Percentiles rank a stretch among this genome's conserved stretches.
These are phyloP conservation scores for Melinopterus prodromus DNA, from an alignment of 2,888 invertebrate genomes.

Conservation along the genomic window DNA sequence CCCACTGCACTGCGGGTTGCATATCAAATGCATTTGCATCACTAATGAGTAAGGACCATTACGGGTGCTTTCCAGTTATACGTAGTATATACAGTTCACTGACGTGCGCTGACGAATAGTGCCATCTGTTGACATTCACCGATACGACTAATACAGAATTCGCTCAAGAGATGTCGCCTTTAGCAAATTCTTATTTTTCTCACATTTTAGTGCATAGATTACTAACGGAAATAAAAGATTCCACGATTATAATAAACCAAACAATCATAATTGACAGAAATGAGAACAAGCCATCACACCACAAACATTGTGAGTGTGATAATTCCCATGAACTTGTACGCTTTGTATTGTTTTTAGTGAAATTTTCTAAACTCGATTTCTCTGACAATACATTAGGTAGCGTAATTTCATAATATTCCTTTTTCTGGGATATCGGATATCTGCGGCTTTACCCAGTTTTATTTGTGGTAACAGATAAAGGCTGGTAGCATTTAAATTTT, in stretches of 20 bases:
- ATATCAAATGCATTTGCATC: too few species aligned
- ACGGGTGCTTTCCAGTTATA: too few species aligned
- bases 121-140: background rate
- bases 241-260: background rate
- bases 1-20: too few species aligned
- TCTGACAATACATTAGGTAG: background rate
- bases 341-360: background rate
- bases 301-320: background rate
- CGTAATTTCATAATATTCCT: background rate
- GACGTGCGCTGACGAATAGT: background rate
- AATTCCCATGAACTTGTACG: background rate
- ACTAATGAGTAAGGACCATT: too few species aligned
- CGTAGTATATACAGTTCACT: too few species aligned
- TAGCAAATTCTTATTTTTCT: background rate
- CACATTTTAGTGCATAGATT: background rate
- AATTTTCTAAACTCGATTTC: background rate
- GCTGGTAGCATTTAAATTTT: too few species aligned
- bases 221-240: background rate
- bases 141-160: background rate
- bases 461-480: too few species aligned
- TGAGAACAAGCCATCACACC: background rate
- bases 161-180: background rate
- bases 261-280: constrained; percentile 4
- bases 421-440: too few species aligned
- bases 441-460: too few species aligned